Evolutionary conservation across 53 echinoderm and acorn worm species (phyloP).

Genomic region (Echinometra lucunter): DNA sequence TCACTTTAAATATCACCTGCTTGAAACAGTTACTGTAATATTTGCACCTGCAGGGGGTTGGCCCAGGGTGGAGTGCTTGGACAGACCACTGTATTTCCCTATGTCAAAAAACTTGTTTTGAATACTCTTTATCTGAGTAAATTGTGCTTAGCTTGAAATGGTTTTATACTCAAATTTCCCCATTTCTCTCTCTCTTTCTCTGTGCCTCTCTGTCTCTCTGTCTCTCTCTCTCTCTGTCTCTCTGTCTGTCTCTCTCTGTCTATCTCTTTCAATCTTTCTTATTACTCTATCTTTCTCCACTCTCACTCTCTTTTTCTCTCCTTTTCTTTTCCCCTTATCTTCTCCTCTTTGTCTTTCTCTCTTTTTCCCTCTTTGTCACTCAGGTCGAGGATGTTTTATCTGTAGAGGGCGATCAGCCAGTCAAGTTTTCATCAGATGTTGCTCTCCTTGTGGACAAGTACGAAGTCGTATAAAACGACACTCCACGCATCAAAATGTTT

Average conservation of each 20-base stretch:
- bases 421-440: conserved; percentile 89
- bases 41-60: no score
- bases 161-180: no score
- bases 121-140: no score
- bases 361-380: not conserved
- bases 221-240: not conserved
- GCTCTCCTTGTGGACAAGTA: conserved; percentile 97
- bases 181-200: not conserved
- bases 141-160: no score
- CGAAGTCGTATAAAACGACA: conserved; percentile 85
- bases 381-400: conserved; percentile 91
- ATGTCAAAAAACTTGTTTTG: no score
- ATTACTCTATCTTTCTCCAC: not conserved
- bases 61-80: no score
- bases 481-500: conserved; percentile 33
- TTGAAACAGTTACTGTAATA: no score
- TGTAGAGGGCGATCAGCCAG: conserved; percentile 80
- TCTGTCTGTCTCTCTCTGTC: no score
- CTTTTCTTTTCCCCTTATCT: not conserved
- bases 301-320: not conserved
- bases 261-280: not conserved
- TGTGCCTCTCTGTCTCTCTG: not conserved
- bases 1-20: no score
- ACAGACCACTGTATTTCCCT: no score
- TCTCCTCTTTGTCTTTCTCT: not conserved